Percentiles rank a stretch among this genome's conserved stretches.
These are phyloP conservation scores for Mantis religiosa DNA, from an alignment of 2,888 invertebrate genomes.

Conservation along the genomic window DNA sequence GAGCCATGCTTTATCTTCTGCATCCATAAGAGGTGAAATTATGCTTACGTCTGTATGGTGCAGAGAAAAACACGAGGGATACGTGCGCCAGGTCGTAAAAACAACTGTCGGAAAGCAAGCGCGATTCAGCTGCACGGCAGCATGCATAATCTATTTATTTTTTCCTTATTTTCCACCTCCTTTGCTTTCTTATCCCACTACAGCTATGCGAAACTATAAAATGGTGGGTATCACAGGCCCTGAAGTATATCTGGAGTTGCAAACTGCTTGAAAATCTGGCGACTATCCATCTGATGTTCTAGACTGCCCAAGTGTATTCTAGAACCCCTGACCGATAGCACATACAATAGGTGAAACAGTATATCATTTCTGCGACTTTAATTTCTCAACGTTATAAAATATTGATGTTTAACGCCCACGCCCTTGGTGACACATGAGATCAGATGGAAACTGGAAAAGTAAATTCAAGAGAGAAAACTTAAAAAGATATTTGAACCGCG, in stretches of 20 bases:
- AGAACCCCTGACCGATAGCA: too few species aligned
- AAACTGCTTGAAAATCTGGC: background rate
- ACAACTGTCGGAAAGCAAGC: background rate
- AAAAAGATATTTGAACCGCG: too few species aligned
- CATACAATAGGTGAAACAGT: too few species aligned
- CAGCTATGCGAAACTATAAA: background rate
- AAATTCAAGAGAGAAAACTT: too few species aligned
- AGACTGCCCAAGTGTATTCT: background rate
- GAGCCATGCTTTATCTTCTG: background rate
- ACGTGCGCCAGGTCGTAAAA: background rate
- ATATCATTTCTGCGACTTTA: too few species aligned
- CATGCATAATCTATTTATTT: conserved; percentile 6
- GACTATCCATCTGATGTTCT: background rate
- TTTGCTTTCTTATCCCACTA: background rate
- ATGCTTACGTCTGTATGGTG: background rate
- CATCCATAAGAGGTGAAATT: background rate
- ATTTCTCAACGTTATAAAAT: too few species aligned
- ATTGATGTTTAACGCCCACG: too few species aligned
- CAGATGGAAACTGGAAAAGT: too few species aligned
- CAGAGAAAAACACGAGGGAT: background rate
- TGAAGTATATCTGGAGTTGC: background rate
- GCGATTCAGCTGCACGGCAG: background rate
- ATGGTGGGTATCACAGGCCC: background rate
- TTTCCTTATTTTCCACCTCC: background rate
- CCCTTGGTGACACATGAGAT: too few species aligned